Percentiles rank a stretch among this genome's conserved stretches.
Conservation (phyloP, 1,140 invertebrate genomes). For the Tetramorium parvispinum region DNA sequence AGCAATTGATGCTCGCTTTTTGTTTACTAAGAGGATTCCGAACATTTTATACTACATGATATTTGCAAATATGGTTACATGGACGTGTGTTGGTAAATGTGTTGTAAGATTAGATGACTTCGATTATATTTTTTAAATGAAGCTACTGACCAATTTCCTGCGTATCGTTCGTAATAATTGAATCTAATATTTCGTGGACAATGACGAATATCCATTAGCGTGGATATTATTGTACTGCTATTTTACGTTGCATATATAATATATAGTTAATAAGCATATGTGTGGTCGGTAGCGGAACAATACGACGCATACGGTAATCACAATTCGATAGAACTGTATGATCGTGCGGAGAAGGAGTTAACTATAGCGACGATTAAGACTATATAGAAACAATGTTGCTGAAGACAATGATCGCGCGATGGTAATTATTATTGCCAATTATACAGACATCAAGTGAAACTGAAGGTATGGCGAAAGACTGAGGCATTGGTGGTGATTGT, state of each 20-base stretch:
- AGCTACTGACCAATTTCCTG: conserved; percentile 37
- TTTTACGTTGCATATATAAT: conserved; percentile 3
- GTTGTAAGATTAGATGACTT: conserved; percentile 50
- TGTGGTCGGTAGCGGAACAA: conserved; percentile 47
- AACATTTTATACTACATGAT: conserved; percentile 76
- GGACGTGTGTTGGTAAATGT: conserved; percentile 63
- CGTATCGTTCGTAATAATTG: conserved; percentile 17
- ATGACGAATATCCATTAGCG: neutral
- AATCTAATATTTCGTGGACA: conserved; percentile 13
- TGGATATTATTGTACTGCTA: conserved; percentile 1
- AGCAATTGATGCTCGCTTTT: conserved; percentile 56
- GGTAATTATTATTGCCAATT: conserved; percentile 71
- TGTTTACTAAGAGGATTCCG: conserved; percentile 64
- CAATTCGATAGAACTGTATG: neutral
- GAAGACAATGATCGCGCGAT: conserved; percentile 69
- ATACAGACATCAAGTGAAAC: conserved; percentile 60
- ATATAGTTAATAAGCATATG: conserved; percentile 22
- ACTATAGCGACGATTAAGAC: conserved; percentile 45
- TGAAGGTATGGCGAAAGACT: conserved; percentile 70
- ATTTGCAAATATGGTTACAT: conserved; percentile 69
- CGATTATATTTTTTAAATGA: conserved; percentile 40
- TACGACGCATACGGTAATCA: conserved; percentile 49
- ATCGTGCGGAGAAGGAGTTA: conserved; percentile 14
- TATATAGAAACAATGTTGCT: conserved; percentile 65
- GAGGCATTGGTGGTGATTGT: conserved; percentile 66